phyloP scores from a whole-genome alignment of 2,797 vertebrate genomes.

The Phataginus tetradactyla region DNA sequence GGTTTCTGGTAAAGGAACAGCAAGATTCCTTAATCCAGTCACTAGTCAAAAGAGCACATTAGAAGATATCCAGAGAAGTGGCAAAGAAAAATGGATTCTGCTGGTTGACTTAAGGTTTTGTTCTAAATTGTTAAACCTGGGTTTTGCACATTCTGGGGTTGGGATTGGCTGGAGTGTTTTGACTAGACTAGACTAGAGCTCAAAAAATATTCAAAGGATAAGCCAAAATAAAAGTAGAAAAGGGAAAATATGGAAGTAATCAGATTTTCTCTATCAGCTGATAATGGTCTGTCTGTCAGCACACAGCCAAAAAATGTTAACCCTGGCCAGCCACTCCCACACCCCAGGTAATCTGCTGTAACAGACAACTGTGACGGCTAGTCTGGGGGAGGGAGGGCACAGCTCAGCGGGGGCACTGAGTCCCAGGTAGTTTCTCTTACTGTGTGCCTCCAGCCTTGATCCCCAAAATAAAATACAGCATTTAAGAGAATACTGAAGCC shows the following conservation, averaged over 20 bases:
- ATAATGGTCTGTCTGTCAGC: conserved; percentile 55
- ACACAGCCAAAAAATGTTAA: conserved; percentile 7
- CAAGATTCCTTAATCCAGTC: background rate
- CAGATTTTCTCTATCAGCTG: conserved; percentile 71
- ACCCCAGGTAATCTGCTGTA: conserved; percentile 6
- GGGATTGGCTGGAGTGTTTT: conserved; percentile 59
- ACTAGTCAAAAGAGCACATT: background rate
- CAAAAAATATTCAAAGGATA: conserved; percentile 56
- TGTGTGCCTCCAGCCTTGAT: background rate
- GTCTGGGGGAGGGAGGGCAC: fast-evolving
- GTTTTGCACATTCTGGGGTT: conserved; percentile 34
- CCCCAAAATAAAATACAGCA: background rate
- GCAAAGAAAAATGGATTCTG: conserved; percentile 22
- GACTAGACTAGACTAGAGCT: conserved; percentile 63
- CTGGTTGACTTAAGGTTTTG: conserved; percentile 52
- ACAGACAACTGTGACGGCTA: background rate
- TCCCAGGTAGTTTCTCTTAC: background rate
- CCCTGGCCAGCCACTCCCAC: background rate
- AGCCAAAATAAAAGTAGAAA: conserved; percentile 67
- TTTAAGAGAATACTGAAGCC: background rate
- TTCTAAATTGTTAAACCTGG: conserved; percentile 48
- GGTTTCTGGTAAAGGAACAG: background rate
- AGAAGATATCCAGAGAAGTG: conserved; percentile 45
- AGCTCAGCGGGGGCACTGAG: background rate
- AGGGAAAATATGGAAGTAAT: conserved; percentile 73